Evolutionary conservation across 2,113 vertebrate species (phyloP), one percentile per base, ranked within the genome.

Genomic region (Atractosteus spatula): DNA sequence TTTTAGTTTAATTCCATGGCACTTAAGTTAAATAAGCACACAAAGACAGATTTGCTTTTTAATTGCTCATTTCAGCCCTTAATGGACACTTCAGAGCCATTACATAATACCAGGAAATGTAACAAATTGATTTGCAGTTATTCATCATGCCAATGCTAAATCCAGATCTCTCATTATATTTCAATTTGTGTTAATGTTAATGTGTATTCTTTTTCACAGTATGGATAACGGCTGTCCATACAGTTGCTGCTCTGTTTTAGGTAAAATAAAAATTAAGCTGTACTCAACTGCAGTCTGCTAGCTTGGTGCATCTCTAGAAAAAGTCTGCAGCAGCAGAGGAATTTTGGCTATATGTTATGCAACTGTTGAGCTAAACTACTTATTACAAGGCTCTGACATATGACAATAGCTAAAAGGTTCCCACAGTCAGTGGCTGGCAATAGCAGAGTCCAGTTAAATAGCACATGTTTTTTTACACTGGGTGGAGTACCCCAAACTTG

Each of bases 1-100:
- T 71, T 68, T 70, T 54, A 72, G 63, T 8, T 55, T 67, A 57
- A 63, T 69, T 68, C 65, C 65, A 41, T 59, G 67, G 13, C 43
- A 63, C 59, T 54, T 57, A 55, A 44, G 66, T 62, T 14, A 43
- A 17, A 66, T 47, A 29, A 29, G 29, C 29, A 29, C 29, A 29
- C 29, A 29, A 51, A 7, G 1, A 51, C 47, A 51, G 47, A 7
- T 51, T 51, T 5, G 47, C 47, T 51, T 51, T 51, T 51, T 51
- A 7, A 10, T 29, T 29, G 29, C 29, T 29, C 29, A 29, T 29
- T 29, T 2, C 29, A 29, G 29, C 29, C 29, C 29, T 29, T 29
- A 29, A 51, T 51, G 47, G 10, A 51, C 47, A 51, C 47, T 51
- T 51, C 47, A 51, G 10, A 51, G 47, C 47, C 29, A 10, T 51